Percentiles rank a stretch among this genome's conserved stretches.
phyloP scores from a whole-genome alignment of 2,113 vertebrate genomes.

The Phoenicopterus ruber region DNA sequence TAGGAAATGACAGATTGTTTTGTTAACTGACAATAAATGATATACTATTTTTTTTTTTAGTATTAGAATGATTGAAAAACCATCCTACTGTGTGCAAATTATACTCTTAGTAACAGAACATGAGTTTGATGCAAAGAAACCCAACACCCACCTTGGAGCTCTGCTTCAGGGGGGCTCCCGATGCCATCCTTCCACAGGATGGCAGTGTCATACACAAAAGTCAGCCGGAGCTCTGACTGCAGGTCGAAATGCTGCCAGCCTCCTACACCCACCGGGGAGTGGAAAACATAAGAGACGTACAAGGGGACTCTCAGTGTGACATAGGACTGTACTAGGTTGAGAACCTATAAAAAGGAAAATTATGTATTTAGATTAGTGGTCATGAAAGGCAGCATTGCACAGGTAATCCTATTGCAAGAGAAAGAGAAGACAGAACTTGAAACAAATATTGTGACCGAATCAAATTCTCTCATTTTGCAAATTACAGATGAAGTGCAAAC shows the following conservation, averaged over 20 bases:
- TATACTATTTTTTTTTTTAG: not conserved
- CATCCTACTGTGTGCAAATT: not conserved
- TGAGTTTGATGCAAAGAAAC: not conserved
- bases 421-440: not conserved
- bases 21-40: not conserved
- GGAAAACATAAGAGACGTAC: constrained; percentile 92
- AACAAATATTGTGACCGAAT: not conserved
- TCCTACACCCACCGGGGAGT: constrained; percentile 84
- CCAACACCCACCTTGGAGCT: constrained; percentile 81
- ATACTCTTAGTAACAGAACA: not conserved
- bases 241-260: constrained; percentile 97
- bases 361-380: not conserved
- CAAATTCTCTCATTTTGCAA: not conserved
- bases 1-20: not conserved
- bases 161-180: constrained; percentile 88
- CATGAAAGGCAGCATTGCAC: not conserved
- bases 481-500: not conserved
- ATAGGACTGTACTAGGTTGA: constrained; percentile 93
- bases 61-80: not conserved
- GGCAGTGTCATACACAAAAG: constrained; percentile 96
- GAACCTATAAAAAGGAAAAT: constrained; percentile 74
- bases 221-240: constrained; percentile 89
- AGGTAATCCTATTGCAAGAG: not conserved
- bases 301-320: constrained; percentile 92
- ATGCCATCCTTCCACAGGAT: constrained; percentile 93